Percentiles rank a stretch among this genome's conserved stretches.
phyloP scores from a whole-genome alignment of 2,888 invertebrate species.

The Myopa tessellatipennis region DNA sequence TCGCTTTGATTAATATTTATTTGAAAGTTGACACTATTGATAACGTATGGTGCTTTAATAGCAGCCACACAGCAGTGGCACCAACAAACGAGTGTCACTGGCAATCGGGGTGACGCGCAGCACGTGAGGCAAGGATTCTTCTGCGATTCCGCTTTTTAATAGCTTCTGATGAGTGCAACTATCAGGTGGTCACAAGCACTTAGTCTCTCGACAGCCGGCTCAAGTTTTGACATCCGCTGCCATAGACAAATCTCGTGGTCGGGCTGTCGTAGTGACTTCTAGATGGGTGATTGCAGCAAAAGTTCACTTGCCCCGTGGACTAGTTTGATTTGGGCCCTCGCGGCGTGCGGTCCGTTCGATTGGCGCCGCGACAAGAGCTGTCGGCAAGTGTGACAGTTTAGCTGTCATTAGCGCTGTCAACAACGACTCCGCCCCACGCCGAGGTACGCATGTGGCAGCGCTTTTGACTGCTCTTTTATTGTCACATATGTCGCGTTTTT shows the following conservation, averaged over 20 bases:
- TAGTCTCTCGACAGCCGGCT: background rate
- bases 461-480: background rate
- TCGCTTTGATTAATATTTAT: conserved; percentile 12
- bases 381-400: conserved; percentile 33
- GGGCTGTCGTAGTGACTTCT: conserved; percentile 4
- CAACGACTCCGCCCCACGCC: background rate
- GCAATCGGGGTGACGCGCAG: conserved; percentile 2
- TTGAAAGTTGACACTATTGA: conserved; percentile 37
- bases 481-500: conserved; percentile 35
- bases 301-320: background rate
- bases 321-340: background rate
- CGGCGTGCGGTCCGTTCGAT: background rate
- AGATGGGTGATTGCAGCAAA: background rate
- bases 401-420: conserved; percentile 31
- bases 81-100: conserved; percentile 3
- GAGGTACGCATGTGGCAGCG: background rate
- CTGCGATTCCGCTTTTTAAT: conserved; percentile 4
- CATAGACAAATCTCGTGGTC: background rate
- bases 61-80: background rate
- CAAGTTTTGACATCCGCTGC: conserved; percentile 15
- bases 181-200: conserved; percentile 21
- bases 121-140: background rate
- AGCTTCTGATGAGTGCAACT: conserved; percentile 12
- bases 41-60: conserved; percentile 33
- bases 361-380: conserved; percentile 1